A percentile compares a stretch with the other conserved stretches of the same genome.
Conservation (phyloP, 1,140 invertebrate species). For the Macrobrachium rosenbergii region DNA sequence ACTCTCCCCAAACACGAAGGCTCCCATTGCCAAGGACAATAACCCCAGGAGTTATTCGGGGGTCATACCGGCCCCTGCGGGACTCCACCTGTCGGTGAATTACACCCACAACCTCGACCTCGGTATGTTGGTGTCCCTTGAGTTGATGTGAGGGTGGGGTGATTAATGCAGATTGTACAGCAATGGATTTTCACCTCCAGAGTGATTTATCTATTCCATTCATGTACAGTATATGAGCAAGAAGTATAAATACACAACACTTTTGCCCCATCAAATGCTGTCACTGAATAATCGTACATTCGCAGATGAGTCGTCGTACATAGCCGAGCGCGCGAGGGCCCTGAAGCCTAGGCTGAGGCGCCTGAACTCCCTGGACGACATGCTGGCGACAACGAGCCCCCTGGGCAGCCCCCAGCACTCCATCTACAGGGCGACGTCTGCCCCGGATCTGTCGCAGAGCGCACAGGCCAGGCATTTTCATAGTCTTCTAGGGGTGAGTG, state of each 20-base stretch:
- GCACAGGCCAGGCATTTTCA: slow-evolving; percentile 1
- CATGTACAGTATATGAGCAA: no score
- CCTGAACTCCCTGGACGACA: slow-evolving; percentile 61
- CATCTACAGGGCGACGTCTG: slow-evolving; percentile 54
- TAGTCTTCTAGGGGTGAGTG: neutral
- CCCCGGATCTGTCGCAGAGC: slow-evolving; percentile 56
- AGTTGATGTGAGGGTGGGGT: neutral
- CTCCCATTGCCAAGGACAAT: neutral
- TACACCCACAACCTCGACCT: slow-evolving; percentile 60
- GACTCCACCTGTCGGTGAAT: slow-evolving; percentile 63
- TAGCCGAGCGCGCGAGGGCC: slow-evolving; percentile 58
- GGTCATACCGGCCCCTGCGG: slow-evolving; percentile 45
- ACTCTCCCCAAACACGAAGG: slow-evolving; percentile 19
- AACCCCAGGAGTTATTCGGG: slow-evolving; percentile 16
- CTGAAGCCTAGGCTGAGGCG: slow-evolving; percentile 57
- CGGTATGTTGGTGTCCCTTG: neutral
- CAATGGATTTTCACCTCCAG: neutral
- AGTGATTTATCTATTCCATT: no score
- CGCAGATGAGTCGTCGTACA: slow-evolving; percentile 50
- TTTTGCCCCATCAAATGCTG: neutral
- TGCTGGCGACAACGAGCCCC: neutral
- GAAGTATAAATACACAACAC: no score
- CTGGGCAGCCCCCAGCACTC: slow-evolving; percentile 16
- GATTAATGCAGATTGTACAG: no score
- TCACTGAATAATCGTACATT: neutral